Evolutionary conservation across 2,888 invertebrate genomes (phyloP), one percentile per base, ranked within the genome.

Genomic region (Macrosoma leucophasiata): DNA sequence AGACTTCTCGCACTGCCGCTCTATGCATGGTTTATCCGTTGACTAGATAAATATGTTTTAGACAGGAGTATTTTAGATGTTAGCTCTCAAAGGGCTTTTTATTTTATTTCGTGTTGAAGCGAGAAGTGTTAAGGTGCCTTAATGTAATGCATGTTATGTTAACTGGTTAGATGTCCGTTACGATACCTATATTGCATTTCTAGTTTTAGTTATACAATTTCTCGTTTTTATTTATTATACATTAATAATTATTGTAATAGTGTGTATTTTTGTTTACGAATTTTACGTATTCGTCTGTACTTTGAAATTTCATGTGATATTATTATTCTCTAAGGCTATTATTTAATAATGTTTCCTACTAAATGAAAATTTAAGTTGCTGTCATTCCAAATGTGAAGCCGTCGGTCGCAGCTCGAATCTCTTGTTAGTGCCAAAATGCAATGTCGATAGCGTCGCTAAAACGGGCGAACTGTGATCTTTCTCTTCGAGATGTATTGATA

Each of bases 251-350:
- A 54, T 58, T 54, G 50, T 53, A 53, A 67, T 76, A 69, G 71
- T 62, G 70, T 77, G 69, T 79, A 78, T 75, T 67, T 71, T 74
- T 73, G 66, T 76, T 72, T 70, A 76, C 59, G 67, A 62, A 62
- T 67, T 76, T 74, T 73, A 71, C 58, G 54, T 70, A 63, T 71
- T 67, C 59, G 65, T 70, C 66, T 69, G 71, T 76, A 72, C 62
- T 77, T 60, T 69, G 61, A 81, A 81, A 76, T 74, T 79, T 73
- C 64, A 72, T 82, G 82, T 82, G 82, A 81, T 82, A 82, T 77
- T 72, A 74, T 62, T 73, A 64, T 71, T 72, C 66, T 73, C 56
- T 75, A 72, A 75, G 75, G 72, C 69, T 75, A 69, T 70, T 57
- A 52, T 50, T 54, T 46, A 52, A n/a, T 66, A 43, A 46, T 48